Base-by-base conservation (phyloP, 2,113 vertebrate species). In the Pterocles orientalis region DNA sequence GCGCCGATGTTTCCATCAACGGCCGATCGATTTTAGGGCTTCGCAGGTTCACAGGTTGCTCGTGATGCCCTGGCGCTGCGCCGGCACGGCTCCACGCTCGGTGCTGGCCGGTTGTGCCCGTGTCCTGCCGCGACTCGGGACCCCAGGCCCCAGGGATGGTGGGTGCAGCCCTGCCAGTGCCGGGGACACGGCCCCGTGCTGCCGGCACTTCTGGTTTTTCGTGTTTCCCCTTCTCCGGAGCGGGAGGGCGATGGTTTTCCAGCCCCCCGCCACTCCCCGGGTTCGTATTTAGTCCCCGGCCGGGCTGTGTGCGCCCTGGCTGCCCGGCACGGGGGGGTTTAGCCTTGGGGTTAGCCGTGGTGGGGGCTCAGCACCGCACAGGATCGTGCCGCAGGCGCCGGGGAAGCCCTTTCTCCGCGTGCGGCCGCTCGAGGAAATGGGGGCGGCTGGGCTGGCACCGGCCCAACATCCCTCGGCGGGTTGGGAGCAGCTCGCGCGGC, bases 311-410 rank as follows among this genome's bases (percentile, higher is more conserved):
- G 10, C 6, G 9, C 25, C 61, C 39, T 7, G 6, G 64, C 50
- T 3, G 57, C 39, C 26, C 10, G 8, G 36, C 51, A 33, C 45
- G 18, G 47, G 47, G 50, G 50, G 28, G 31, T 24, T 50, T 39
- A 31, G 68, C 25, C 29, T 56, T 41, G 50, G 70, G 26, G 64
- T 41, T 29, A 69, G 3, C 54, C 2, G 3, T 56, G 54, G 62
- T 36, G 11, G 39, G 29, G 28, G 10, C 17, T 18, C 21, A 1
- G 12, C 33, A 3, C 66, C 53, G 9, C 1, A 0, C 24, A 10
- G 72, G 41, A 20, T 51, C 0, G 4, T 54, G 58, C 48, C 2
- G 2, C 10, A 1, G 39, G 47, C 0, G 0, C 86, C 0, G 5
- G 78, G 92, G 79, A 88, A 85, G n/a, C 70, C 86, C 89, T 85